Conservation (phyloP, 2,797 vertebrate species). For the Myotis daubentonii region DNA sequence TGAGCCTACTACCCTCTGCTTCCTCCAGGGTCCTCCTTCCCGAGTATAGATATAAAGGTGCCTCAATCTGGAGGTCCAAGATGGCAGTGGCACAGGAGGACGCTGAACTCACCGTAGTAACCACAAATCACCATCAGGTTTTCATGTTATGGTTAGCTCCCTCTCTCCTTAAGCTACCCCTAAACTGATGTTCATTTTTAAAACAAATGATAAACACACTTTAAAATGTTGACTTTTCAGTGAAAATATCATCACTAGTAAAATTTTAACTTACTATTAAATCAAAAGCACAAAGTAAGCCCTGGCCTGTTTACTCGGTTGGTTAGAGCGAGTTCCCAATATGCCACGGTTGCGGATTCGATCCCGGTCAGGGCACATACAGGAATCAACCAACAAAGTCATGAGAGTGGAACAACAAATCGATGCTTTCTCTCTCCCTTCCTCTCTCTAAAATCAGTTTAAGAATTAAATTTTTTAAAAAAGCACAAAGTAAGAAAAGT, state of each 20-base stretch:
- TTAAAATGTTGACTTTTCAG: neutral
- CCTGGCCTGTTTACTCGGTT: neutral
- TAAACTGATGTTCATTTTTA: constrained; percentile 6
- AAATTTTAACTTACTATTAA: constrained; percentile 45
- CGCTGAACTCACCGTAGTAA: neutral
- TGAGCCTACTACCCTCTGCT: neutral
- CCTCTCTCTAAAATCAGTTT: neutral
- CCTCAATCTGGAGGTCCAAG: neutral
- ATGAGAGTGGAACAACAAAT: neutral
- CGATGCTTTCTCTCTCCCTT: neutral
- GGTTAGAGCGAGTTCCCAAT: neutral
- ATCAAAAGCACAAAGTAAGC: constrained; percentile 30
- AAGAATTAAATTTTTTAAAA: neutral
- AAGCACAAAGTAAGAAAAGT: constrained; percentile 14
- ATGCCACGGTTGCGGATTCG: neutral
- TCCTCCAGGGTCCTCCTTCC: neutral
- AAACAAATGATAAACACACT: neutral
- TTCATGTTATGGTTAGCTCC: neutral
- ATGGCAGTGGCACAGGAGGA: neutral
- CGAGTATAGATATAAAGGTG: neutral
- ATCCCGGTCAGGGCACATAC: neutral
- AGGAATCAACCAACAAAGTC: neutral
- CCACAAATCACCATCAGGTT: neutral
- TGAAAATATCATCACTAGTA: neutral
- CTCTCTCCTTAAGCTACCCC: neutral